phyloP scores from a whole-genome alignment of 2,797 vertebrate species.

The Coranthus polyacanthus region DNA sequence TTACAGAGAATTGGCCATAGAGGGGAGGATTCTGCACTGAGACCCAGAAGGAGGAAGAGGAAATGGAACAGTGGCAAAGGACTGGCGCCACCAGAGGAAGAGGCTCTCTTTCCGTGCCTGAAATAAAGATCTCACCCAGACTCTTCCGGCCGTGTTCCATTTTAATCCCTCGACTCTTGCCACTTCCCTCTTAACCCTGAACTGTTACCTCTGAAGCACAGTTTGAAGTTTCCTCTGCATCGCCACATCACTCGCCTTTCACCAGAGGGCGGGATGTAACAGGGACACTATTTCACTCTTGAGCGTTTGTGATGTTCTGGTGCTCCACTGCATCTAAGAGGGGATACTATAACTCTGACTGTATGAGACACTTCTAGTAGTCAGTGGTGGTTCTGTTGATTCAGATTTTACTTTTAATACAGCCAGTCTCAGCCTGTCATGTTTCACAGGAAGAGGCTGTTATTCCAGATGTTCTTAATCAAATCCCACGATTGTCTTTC shows the following conservation, averaged over 20 bases:
- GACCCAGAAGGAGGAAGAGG: conserved; percentile 80
- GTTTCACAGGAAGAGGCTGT: too few species aligned
- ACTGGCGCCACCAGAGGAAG: conserved; percentile 81
- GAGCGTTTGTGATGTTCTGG: background rate
- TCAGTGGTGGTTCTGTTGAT: background rate
- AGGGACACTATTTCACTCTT: background rate
- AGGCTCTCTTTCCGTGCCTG: conserved; percentile 78
- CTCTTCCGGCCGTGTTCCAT: conserved; percentile 77
- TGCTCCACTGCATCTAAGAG: too few species aligned
- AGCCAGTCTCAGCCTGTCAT: too few species aligned
- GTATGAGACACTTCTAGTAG: background rate
- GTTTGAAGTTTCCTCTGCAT: conserved; percentile 51
- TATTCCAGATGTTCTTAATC: too few species aligned
- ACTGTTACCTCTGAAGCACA: conserved; percentile 51
- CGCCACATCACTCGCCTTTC: conserved; percentile 1
- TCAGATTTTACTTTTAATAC: background rate
- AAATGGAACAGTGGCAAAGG: conserved; percentile 75
- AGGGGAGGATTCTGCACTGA: conserved; percentile 27
- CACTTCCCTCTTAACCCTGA: conserved; percentile 76
- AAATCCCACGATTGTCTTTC: too few species aligned
- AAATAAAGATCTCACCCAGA: conserved; percentile 79
- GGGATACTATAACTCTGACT: background rate
- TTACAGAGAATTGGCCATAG: conserved; percentile 7
- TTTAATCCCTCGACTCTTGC: conserved; percentile 74
- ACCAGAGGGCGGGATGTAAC: conserved; percentile 1